Percentiles rank a stretch among this genome's conserved stretches.
Conservation (phyloP, 2,797 vertebrate genomes). For the Heliangelus exortis region DNA sequence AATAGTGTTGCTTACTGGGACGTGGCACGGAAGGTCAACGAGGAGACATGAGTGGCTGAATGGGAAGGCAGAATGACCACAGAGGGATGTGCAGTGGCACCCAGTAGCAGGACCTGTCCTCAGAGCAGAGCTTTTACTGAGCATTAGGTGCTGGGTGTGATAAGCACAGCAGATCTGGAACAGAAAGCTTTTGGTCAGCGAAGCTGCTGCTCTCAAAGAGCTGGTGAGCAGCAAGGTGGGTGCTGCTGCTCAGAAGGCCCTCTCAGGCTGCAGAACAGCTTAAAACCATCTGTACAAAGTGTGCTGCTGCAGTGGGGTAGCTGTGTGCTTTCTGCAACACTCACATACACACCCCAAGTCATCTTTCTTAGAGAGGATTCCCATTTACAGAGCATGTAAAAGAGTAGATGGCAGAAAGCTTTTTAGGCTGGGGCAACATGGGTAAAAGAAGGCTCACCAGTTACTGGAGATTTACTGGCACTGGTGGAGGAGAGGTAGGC, state of each 20-base stretch:
- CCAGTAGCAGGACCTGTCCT: accelerated
- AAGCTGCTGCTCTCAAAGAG: background rate
- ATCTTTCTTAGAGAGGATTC: background rate
- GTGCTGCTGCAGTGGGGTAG: background rate
- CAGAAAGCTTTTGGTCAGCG: background rate
- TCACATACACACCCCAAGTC: accelerated
- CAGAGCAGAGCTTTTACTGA: accelerated
- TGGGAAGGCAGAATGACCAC: background rate
- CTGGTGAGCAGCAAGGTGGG: background rate
- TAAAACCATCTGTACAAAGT: background rate
- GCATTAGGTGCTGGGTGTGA: background rate
- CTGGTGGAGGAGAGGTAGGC: background rate
- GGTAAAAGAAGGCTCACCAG: background rate
- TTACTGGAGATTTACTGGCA: background rate
- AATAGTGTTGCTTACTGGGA: background rate
- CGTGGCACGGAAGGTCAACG: background rate
- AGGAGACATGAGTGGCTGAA: background rate
- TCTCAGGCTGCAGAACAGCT: background rate
- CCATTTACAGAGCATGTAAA: background rate
- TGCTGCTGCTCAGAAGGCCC: background rate
- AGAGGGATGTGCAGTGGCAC: accelerated
- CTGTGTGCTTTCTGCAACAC: background rate
- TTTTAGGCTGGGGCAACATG: background rate
- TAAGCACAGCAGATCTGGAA: accelerated
- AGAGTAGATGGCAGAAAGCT: background rate